Base-by-base conservation (phyloP, 2,113 vertebrate species). In the Melanerpes aurifrons region DNA sequence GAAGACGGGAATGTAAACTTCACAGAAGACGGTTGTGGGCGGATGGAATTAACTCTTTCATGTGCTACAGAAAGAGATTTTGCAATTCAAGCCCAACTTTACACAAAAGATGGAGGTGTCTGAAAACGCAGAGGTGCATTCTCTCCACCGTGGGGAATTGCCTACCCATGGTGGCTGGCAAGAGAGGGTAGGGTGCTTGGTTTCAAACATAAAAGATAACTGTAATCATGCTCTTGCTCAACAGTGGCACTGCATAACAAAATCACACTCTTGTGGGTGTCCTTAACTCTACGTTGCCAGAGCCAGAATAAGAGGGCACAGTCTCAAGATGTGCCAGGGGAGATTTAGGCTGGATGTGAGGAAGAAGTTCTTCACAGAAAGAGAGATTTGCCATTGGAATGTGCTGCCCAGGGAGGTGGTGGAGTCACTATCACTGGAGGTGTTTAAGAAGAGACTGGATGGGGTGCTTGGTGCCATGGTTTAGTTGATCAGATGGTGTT, bases 1-100 rank as follows among this genome's bases (percentile, higher is more conserved):
- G 72, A 92, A 85, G 82, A 81, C 48, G 68, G 76, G 84, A 91
- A 90, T 58, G 70, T 72, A 77, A 93, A 93, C 58, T 90, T 57
- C 26, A 64, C n/a, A 50, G 73, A 70, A 77, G 64, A 80, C 61
- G 57, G 54, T 73, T 73, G 71, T 87, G 84, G 32, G 76, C 89
- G 48, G 57, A 58, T 86, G 56, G 72, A 75, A 81, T n/a, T 47
- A 77, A 66, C 58, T 79, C 50, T 68, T 15, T 77, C 28, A 91
- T 87, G 53, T 61, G 58, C 70, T 82, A 81, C 6, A 1, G 87
- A 86, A 61, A 50, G 69, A 79, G 73, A 68, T 91, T 75, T 84
- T 92, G 54, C 74, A 86, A 72, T 71, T 71, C 75, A 50, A 69
- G 66, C 29, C 93, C 83, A 91, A 90, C 76, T 66, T 91, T 92